Percentiles rank a stretch among this genome's conserved stretches.
phyloP scores from a whole-genome alignment of 1,140 invertebrate species.

The Planococcus citri region DNA sequence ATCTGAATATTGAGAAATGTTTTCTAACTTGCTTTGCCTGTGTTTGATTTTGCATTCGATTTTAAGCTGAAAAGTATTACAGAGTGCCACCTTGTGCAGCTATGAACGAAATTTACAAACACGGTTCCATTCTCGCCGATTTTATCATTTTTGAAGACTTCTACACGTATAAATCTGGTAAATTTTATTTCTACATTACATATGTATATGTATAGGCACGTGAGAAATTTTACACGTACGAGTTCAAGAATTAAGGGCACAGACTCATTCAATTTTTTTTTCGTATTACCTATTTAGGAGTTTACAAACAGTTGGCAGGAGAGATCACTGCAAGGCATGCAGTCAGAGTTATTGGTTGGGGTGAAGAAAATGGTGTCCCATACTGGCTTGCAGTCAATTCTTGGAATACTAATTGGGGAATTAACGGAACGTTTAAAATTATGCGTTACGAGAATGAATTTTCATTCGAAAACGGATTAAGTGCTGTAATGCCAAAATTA shows the following conservation, averaged over 20 bases:
- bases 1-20: no score
- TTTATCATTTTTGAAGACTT: conserved; percentile 28
- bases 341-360: conserved; percentile 73
- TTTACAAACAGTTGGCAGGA: neutral
- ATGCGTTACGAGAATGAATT: conserved; percentile 55
- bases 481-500: neutral
- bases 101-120: conserved; percentile 24
- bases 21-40: no score
- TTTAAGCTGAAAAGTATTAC: conserved; percentile 6
- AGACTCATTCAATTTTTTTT: neutral
- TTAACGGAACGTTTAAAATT: conserved; percentile 80
- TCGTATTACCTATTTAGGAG: conserved; percentile 37
- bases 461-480: conserved; percentile 36
- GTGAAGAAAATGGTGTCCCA: conserved; percentile 35
- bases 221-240: no score
- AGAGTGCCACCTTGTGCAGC: conserved; percentile 35
- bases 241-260: no score
- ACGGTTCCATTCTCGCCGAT: conserved; percentile 27
- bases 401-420: conserved; percentile 85
- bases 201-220: no score
- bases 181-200: neutral
- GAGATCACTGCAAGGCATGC: conserved; percentile 61
- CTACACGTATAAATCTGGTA: conserved; percentile 27
- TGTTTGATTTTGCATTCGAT: no score
- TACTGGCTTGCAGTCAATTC: conserved; percentile 88